Base-by-base conservation (phyloP, 2,113 vertebrate species). In the Esox niger region DNA sequence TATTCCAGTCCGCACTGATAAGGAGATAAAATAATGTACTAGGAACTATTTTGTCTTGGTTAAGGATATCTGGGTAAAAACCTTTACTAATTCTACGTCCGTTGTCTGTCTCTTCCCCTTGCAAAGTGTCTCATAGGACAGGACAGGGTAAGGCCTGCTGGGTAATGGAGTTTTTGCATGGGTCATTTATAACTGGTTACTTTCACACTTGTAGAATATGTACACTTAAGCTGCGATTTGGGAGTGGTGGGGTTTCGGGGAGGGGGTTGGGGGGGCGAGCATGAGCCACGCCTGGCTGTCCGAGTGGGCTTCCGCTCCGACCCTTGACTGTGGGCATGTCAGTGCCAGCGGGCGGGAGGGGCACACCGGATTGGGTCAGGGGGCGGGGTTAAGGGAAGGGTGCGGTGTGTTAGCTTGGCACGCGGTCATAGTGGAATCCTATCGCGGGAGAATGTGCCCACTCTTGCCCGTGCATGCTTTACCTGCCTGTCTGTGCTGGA, bases 41-140 rank as follows among this genome's bases (percentile, higher is more conserved):
- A 57, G 70, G 62, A 54, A 21, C 64, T 59, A 20, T 7, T 73
- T 67, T 71, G 63, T 78, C 69, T 64, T 66, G 5, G 46, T 60
- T 35, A 60, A 43, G 49, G 4, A 26, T 58, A 9, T 31, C 47
- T 56, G 21, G 15, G 33, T 46, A 49, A 52, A 58, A 69, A 62
- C 59, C 27, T 63, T 82, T 76, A 87, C 87, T 90, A 90, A 91
- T 84, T 78, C 68, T 90, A 71, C 85, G 63, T 83, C 78, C 83
- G 82, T 83, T 91, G 81, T 90, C 77, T 91, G 85, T 91, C 79
- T 90, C 81, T 83, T 89, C 74, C 86, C 72, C 74, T 75, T 89
- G 80, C 88, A 79, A 91, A 92, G 91, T 91, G 89, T 91, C 82
- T 90, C 90, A 89, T 91, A 90, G 89, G 85, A 84, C 91, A 91